Base-by-base conservation (phyloP, 1,140 invertebrate genomes). In the Drosophila bocki region DNA sequence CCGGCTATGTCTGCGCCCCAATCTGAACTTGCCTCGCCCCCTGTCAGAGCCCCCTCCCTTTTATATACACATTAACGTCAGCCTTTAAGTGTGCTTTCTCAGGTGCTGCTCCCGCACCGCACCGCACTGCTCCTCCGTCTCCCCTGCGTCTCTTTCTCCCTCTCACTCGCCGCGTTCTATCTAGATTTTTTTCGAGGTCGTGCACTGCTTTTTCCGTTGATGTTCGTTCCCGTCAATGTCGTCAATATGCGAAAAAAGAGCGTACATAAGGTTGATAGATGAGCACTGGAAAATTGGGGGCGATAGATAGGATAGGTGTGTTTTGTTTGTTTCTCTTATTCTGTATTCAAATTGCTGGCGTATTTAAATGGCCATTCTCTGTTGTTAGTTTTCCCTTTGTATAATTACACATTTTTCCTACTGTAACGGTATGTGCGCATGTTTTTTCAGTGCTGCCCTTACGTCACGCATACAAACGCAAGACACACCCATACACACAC, bases 171-270 rank as follows among this genome's bases (percentile, higher is more conserved):
- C 19, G 29, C 44, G 72, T 90, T 88, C 86, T 82, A 80, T 80
- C 70, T 90, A 80, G 58, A 76, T 87, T 75, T 80, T 88, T 90
- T 86, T 90, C 70, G 85, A 88, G 85, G 81, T 90, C 85, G 71
- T 63, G 74, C 63, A 62, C 51, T 78, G 60, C 77, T 63, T 80
- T 79, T 81, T 81, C 57, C 51, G 63, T 82, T 80, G 80, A 68
- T 78, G 71, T 69, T 69, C 78, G 57, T 65, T 65, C 45, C 50
- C 71, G 67, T 90, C 86, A 90, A 90, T 90, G 85, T 90, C 85
- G 71, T 79, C 72, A 80, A 87, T 75, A 75, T 82, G 63, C 58
- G 63, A 68, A 68, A 82, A 74, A 78, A 80, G 19, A 53, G 32
- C 67, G 50, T 50, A 60, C 53, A 71, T 72, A 71, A 37, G 22